Percentiles rank a stretch among this genome's conserved stretches.
Evolutionary conservation across 2,797 vertebrate genomes (phyloP).

Genomic region (Sciurus vulgaris): DNA sequence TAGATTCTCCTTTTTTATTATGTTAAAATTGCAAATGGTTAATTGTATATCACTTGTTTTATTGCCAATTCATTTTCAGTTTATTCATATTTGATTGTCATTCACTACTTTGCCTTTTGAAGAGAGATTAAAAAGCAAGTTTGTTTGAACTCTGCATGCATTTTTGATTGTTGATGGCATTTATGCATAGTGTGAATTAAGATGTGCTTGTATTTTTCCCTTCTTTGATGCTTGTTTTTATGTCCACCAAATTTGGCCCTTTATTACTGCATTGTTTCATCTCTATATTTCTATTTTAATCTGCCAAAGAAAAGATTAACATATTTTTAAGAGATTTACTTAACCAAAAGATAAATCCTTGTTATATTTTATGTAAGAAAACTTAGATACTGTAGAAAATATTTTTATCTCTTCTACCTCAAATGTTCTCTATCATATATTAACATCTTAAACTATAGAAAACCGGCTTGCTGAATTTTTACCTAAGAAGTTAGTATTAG

Average conservation of each 20-base stretch:
- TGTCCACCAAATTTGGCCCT: conserved; percentile 24
- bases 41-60: conserved; percentile 51
- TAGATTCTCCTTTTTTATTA: background rate
- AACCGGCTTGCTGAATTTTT: background rate
- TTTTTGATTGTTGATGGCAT: conserved; percentile 74
- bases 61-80: conserved; percentile 79
- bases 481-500: conserved; percentile 18
- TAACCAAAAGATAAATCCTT: conserved; percentile 43
- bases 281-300: conserved; percentile 69
- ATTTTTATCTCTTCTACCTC: conserved; percentile 19
- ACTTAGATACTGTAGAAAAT: conserved; percentile 52
- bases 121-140: conserved; percentile 75
- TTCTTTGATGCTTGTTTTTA: conserved; percentile 78
- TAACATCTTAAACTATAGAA: conserved; percentile 20
- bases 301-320: conserved; percentile 53
- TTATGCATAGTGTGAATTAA: conserved; percentile 63
- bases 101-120: conserved; percentile 77
- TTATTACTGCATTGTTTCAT: conserved; percentile 74
- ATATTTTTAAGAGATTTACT: conserved; percentile 64
- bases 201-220: conserved; percentile 48
- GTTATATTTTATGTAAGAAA: conserved; percentile 28
- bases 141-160: conserved; percentile 62
- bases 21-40: conserved; percentile 54
- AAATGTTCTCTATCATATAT: background rate
- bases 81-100: conserved; percentile 58